These are phyloP conservation scores for Micromesistius poutassou DNA, from an alignment of 2,797 vertebrate genomes.

Conservation along the genomic window DNA sequence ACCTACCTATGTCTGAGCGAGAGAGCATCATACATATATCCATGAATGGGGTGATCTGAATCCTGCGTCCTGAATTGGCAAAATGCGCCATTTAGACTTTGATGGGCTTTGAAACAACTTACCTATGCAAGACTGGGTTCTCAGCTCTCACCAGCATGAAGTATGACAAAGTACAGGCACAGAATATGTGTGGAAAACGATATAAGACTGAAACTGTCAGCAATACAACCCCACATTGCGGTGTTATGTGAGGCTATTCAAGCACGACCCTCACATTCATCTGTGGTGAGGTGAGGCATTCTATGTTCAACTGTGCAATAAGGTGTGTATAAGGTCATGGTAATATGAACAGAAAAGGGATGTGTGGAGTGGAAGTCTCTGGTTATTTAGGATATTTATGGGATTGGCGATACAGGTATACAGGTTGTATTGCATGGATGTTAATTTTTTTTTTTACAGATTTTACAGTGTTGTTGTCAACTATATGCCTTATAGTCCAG, in stretches of 20 bases:
- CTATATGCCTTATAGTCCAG: no score
- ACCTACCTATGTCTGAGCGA: no score
- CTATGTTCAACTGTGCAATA: no score
- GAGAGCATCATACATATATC: neutral
- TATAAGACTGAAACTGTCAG: neutral
- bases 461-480: neutral
- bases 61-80: neutral
- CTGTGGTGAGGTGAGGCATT: no score
- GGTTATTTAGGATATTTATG: neutral
- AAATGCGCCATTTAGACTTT: neutral
- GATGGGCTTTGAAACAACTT: neutral
- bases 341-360: neutral
- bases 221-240: neutral
- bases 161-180: conserved; percentile 1
- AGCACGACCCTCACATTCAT: no score
- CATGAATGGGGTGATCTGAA: neutral
- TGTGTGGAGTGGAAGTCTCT: no score
- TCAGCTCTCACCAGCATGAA: conserved; percentile 1
- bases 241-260: no score
- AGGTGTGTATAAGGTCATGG: neutral
- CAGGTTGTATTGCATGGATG: neutral
- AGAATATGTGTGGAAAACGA: neutral
- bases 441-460: neutral
- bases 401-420: neutral
- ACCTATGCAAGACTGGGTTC: neutral